Conservation (phyloP, 2,797 vertebrate genomes). For the Sebastes itinus region DNA sequence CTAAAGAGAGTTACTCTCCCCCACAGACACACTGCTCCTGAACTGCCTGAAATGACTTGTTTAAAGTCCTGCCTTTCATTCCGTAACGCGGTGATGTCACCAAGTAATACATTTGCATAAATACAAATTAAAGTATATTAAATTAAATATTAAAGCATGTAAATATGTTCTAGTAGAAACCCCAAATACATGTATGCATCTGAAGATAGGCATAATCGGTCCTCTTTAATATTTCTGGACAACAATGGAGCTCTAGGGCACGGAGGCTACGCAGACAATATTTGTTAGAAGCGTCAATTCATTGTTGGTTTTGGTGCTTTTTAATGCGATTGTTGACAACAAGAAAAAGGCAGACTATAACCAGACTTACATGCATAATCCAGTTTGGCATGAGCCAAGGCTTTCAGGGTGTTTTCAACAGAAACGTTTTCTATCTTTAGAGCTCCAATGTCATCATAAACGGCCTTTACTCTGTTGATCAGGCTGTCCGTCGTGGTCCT, state of each 20-base stretch:
- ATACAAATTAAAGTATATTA: no score
- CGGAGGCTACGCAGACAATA: background rate
- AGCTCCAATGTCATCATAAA: conserved; percentile 86
- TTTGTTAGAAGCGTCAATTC: background rate
- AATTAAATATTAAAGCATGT: no score
- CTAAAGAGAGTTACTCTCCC: no score
- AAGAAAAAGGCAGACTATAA: background rate
- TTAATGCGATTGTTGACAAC: background rate
- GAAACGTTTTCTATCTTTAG: conserved; percentile 83
- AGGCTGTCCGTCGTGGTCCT: conserved; percentile 83
- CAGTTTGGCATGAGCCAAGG: conserved; percentile 87
- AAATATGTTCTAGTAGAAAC: no score
- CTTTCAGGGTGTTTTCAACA: conserved; percentile 88
- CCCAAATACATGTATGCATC: no score
- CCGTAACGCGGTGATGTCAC: no score
- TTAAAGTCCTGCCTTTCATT: no score
- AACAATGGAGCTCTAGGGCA: background rate
- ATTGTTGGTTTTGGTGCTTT: background rate
- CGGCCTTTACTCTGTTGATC: conserved; percentile 85
- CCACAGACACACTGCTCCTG: no score
- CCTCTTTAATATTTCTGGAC: background rate
- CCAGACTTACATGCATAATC: conserved; percentile 88
- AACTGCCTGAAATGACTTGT: no score
- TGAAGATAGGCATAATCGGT: no score
- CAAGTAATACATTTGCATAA: no score